Evolutionary conservation across 1,140 invertebrate genomes (phyloP), one percentile per base, ranked within the genome.

Genomic region (Drosophila micromelanica): DNA sequence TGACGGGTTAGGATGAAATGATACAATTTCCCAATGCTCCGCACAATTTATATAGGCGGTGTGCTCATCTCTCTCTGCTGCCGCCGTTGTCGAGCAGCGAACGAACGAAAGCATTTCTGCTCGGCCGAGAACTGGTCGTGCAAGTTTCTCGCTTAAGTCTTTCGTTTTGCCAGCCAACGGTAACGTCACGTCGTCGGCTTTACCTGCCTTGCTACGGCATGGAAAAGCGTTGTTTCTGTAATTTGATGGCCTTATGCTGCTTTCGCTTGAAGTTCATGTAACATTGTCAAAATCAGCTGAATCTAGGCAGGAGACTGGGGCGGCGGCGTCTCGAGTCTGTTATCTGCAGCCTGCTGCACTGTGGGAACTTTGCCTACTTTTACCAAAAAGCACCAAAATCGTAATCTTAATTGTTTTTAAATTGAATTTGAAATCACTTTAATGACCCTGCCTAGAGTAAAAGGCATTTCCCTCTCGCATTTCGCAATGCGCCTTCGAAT

Each of bases 1-100:
- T 90, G 81, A 92, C 85, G 87, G 74, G 70, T 89, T 90, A 92
- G 91, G 91, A 92, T 92, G 91, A 91, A 92, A 92, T 92, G 91
- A 92, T 92, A 92, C 91, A 85, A 91, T 92, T 92, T 92, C 80
- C 86, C 89, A 89, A 78, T 76, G 80, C 77, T 75, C 76, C 80
- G 78, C 71, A 89, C 91, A 92, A 92, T 90, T 92, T 92, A 92
- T 92, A 92, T 92, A 92, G 74, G 81, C 73, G 78, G 72, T 70
- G 49, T 75, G 76, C 90, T 91, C 81, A 87, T 86, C 80, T 76
- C 73, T 85, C 76, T 64, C 23, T 46, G 5, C 37, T 40, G 42
- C 40, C 5, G 57, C 52, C 45, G 67, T 45, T 23, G 56, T 17
- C 30, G 57, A 17, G 48, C 60, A 12, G 35, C 59, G 30, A 3